A percentile compares a stretch with the other conserved stretches of the same genome.
Evolutionary conservation across 1,140 invertebrate genomes (phyloP).

Genomic region (Epicauta chinensis): DNA sequence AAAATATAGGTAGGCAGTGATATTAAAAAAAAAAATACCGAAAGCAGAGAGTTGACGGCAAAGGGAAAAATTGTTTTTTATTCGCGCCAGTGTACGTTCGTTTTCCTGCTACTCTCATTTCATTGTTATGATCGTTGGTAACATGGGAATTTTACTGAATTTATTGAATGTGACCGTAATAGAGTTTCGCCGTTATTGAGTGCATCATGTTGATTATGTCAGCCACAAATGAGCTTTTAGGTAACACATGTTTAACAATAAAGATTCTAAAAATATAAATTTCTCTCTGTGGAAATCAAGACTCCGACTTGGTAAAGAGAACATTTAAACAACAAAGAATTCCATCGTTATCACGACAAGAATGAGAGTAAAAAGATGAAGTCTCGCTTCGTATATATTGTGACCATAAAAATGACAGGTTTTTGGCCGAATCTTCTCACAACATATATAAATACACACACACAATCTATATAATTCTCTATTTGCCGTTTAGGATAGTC

Average conservation of each 20-base stretch:
- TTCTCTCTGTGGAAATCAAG: conserved; percentile 32
- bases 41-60: too few relatives aligned
- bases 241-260: conserved; percentile 11
- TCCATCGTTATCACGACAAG: conserved; percentile 6
- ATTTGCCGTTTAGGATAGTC: conserved; percentile 14
- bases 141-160: too few relatives aligned
- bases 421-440: conserved; percentile 26
- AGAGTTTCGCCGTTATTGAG: too few relatives aligned
- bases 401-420: conserved; percentile 30
- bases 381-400: conserved; percentile 27
- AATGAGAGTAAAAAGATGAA: conserved; percentile 27
- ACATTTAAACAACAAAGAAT: conserved; percentile 31
- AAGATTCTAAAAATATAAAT: conserved; percentile 27
- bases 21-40: too few relatives aligned
- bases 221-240: too few relatives aligned
- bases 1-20: too few relatives aligned
- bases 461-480: conserved; percentile 26
- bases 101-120: too few relatives aligned
- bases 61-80: too few relatives aligned
- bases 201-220: too few relatives aligned
- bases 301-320: conserved; percentile 19
- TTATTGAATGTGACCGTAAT: too few relatives aligned
- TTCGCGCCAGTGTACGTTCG: too few relatives aligned
- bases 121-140: too few relatives aligned
- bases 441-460: conserved; percentile 18